Evolutionary conservation across 2,113 vertebrate species (phyloP).

Genomic region (Accipiter virgatus): DNA sequence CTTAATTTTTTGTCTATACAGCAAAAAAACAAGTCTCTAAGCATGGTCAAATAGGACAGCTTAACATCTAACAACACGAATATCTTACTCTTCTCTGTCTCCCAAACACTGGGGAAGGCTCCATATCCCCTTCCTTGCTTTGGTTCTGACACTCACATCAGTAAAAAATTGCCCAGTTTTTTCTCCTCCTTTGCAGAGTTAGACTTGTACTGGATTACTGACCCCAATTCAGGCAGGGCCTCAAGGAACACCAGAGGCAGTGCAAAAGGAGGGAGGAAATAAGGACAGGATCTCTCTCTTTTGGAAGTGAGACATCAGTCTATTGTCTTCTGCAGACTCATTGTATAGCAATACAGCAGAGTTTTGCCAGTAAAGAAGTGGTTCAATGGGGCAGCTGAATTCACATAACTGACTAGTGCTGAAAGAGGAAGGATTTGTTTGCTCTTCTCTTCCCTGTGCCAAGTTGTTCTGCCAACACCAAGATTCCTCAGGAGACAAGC

Average conservation of each 20-base stretch:
- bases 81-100: not conserved
- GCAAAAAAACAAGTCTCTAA: not conserved
- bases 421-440: not conserved
- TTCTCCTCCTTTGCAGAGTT: not conserved
- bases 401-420: not conserved
- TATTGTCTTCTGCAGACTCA: not conserved
- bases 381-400: not conserved
- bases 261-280: not conserved
- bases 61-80: not conserved
- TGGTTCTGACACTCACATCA: not conserved
- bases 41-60: not conserved
- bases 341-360: not conserved
- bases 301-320: not conserved
- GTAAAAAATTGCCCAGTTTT: not conserved
- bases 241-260: not conserved
- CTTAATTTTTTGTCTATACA: not conserved
- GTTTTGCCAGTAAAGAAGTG: not conserved
- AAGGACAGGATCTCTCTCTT: not conserved
- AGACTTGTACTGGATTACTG: not conserved
- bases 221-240: not conserved
- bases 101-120: not conserved
- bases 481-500: not conserved
- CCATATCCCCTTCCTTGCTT: not conserved
- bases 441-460: not conserved
- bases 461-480: not conserved